A percentile compares a stretch with the other conserved stretches of the same genome.
phyloP scores from a whole-genome alignment of 2,888 invertebrate species.

The Pedicia rivosa region DNA sequence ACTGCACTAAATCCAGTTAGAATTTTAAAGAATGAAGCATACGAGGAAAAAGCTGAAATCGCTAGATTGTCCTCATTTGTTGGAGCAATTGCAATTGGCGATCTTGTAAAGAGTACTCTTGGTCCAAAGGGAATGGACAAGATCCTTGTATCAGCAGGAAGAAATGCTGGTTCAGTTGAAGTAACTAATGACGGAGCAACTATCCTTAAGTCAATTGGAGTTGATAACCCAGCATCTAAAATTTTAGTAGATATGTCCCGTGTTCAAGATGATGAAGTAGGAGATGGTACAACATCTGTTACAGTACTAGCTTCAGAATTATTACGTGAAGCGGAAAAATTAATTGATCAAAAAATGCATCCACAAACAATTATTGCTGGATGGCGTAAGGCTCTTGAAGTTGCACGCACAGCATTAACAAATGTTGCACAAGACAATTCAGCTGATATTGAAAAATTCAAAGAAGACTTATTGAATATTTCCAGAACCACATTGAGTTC shows the following conservation, averaged over 20 bases:
- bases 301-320: conserved; percentile 84
- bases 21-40: conserved; percentile 88
- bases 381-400: conserved; percentile 77
- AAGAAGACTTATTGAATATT: conserved; percentile 86
- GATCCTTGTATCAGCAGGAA: conserved; percentile 65
- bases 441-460: conserved; percentile 56
- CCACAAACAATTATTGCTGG: conserved; percentile 96
- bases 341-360: conserved; percentile 87
- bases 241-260: conserved; percentile 97
- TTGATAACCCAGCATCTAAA: conserved; percentile 98
- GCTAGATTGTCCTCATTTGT: conserved; percentile 96
- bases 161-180: conserved; percentile 71
- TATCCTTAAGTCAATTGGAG: conserved; percentile 87
- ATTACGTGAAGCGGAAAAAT: conserved; percentile 84
- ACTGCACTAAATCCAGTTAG: conserved; percentile 85
- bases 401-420: conserved; percentile 68
- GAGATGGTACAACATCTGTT: conserved; percentile 99
- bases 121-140: conserved; percentile 99
- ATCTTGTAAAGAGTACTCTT: conserved; percentile 92
- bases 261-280: conserved; percentile 98
- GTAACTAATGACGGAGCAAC: conserved; percentile 99
- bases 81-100: conserved; percentile 97
- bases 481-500: conserved; percentile 95
- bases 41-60: conserved; percentile 94
- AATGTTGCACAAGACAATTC: conserved; percentile 71